Percentiles rank a stretch among this genome's conserved stretches.
Conservation (phyloP, 2,797 vertebrate genomes). For the Channa striata region DNA sequence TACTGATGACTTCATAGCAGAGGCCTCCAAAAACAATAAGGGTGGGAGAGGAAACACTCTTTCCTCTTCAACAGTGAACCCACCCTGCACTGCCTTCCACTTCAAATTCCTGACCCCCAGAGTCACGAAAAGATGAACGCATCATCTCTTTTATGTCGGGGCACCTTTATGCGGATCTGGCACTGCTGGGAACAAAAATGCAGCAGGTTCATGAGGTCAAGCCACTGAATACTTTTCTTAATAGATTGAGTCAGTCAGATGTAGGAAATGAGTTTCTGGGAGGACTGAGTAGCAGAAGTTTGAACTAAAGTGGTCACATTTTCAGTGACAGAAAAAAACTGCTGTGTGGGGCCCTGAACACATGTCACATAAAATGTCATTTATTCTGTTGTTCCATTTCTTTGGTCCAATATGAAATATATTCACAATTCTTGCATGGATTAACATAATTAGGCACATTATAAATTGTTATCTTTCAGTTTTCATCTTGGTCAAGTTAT, state of each 20-base stretch:
- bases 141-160: constrained; percentile 41
- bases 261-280: constrained; percentile 14
- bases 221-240: constrained; percentile 44
- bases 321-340: constrained; percentile 36
- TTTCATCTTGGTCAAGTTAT: too few relatives aligned
- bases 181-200: constrained; percentile 44
- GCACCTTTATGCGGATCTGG: constrained; percentile 44
- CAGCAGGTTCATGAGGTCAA: constrained; percentile 49
- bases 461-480: neutral
- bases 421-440: too few relatives aligned
- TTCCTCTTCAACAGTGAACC: constrained; percentile 68
- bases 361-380: neutral
- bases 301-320: neutral
- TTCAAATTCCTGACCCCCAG: constrained; percentile 61
- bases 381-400: too few relatives aligned
- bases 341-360: constrained; percentile 27
- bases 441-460: too few relatives aligned
- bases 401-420: too few relatives aligned
- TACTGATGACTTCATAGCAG: constrained; percentile 67
- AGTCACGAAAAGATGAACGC: constrained; percentile 51
- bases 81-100: constrained; percentile 54
- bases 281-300: constrained; percentile 2
- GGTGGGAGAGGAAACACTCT: constrained; percentile 68
- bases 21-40: constrained; percentile 68
- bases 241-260: constrained; percentile 31